A percentile compares a stretch with the other conserved stretches of the same genome.
Evolutionary conservation across 2,888 invertebrate species (phyloP).

Genomic region (Notodonta dromedarius): DNA sequence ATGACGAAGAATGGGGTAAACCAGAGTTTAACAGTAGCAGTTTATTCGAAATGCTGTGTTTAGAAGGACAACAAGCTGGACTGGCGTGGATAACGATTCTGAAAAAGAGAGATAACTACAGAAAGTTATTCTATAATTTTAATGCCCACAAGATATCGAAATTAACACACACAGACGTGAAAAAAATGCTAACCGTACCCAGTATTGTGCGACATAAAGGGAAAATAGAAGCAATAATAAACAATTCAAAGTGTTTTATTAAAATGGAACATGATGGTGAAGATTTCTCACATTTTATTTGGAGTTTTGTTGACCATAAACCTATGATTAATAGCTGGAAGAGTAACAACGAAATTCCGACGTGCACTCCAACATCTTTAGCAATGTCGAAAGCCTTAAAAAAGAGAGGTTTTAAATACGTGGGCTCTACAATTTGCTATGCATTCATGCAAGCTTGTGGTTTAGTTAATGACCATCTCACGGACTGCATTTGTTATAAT

Average conservation of each 20-base stretch:
- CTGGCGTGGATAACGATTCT: slow-evolving; percentile 74
- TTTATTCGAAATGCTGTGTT: slow-evolving; percentile 74
- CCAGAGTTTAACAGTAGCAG: slow-evolving; percentile 55
- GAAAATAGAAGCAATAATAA: slow-evolving; percentile 68
- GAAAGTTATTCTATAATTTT: slow-evolving; percentile 59
- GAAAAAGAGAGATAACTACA: slow-evolving; percentile 68
- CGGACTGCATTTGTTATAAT: slow-evolving; percentile 46
- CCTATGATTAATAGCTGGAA: slow-evolving; percentile 63
- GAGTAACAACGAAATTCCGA: slow-evolving; percentile 54
- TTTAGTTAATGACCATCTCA: slow-evolving; percentile 69
- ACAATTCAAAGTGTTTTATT: slow-evolving; percentile 66
- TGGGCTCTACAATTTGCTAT: slow-evolving; percentile 72
- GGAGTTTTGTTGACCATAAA: slow-evolving; percentile 65
- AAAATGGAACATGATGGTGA: slow-evolving; percentile 61
- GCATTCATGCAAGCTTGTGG: slow-evolving; percentile 80
- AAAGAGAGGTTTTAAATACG: slow-evolving; percentile 67
- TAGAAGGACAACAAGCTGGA: slow-evolving; percentile 78
- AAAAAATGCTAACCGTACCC: slow-evolving; percentile 42
- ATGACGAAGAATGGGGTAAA: slow-evolving; percentile 75
- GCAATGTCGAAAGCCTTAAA: slow-evolving; percentile 65
- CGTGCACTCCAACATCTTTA: slow-evolving; percentile 53
- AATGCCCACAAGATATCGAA: slow-evolving; percentile 56
- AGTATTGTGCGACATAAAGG: slow-evolving; percentile 65
- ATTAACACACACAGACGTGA: slow-evolving; percentile 49
- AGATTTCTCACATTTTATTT: slow-evolving; percentile 65